Evolutionary conservation across 1,140 invertebrate genomes (phyloP).

Genomic region (Andrena cerasifolii): DNA sequence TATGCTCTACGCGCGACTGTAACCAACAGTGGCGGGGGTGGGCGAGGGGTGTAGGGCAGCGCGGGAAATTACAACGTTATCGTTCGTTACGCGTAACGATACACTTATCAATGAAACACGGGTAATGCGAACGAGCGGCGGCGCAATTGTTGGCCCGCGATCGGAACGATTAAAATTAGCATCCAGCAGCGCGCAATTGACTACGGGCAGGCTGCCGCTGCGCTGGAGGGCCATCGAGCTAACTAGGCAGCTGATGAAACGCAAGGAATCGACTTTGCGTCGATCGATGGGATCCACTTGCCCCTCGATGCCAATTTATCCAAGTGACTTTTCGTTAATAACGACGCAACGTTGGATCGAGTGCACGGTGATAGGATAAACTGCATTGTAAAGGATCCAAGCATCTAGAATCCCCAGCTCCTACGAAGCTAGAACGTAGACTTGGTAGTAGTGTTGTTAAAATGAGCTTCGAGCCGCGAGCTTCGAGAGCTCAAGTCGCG

Average conservation of each 20-base stretch:
- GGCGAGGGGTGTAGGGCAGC: neutral
- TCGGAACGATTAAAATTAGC: slow-evolving; percentile 23
- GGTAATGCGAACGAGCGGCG: neutral
- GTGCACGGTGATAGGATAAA: neutral
- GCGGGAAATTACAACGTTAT: slow-evolving; percentile 61
- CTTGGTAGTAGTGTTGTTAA: too few relatives aligned
- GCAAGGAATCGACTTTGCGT: too few relatives aligned
- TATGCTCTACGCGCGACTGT: slow-evolving; percentile 15
- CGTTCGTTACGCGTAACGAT: slow-evolving; percentile 52
- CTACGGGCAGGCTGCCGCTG: too few relatives aligned
- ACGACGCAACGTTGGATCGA: too few relatives aligned
- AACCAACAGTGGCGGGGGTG: too few relatives aligned
- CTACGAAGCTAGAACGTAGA: too few relatives aligned
- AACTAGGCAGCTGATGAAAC: neutral
- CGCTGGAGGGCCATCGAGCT: neutral
- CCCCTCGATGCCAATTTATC: too few relatives aligned
- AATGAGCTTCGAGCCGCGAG: too few relatives aligned
- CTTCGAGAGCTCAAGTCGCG: too few relatives aligned
- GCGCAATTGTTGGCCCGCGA: slow-evolving; percentile 10
- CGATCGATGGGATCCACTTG: neutral
- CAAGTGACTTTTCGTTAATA: too few relatives aligned
- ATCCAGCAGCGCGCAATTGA: neutral
- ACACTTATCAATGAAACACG: slow-evolving; percentile 32
- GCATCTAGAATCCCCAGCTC: too few relatives aligned
- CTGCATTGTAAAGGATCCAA: neutral